Percentiles rank a stretch among this genome's conserved stretches.
phyloP scores from a whole-genome alignment of 2,888 invertebrate species.

The Drosophila vallismaia region DNA sequence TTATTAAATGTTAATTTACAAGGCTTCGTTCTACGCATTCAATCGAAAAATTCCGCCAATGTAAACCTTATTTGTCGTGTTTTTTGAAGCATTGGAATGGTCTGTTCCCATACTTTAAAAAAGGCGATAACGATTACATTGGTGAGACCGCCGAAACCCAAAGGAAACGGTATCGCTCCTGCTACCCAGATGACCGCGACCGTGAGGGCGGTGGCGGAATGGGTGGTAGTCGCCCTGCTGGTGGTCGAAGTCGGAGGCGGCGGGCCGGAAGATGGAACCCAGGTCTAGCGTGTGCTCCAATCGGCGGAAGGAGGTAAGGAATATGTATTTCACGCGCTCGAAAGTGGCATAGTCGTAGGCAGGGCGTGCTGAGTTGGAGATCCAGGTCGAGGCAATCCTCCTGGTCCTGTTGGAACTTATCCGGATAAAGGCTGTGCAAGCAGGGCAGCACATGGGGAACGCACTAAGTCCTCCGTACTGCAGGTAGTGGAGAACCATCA shows the following conservation, averaged over 20 bases:
- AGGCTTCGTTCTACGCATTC: background rate
- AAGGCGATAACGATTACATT: too few species aligned
- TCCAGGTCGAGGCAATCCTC: too few species aligned
- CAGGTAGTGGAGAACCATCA: conserved; percentile 98
- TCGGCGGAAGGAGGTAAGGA: conserved; percentile 76
- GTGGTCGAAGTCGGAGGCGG: conserved; percentile 18
- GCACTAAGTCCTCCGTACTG: too few species aligned
- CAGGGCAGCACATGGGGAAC: too few species aligned
- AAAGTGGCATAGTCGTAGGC: conserved; percentile 89
- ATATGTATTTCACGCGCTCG: conserved; percentile 81
- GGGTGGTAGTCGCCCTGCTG: background rate
- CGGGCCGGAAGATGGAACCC: conserved; percentile 76
- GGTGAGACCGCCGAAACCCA: background rate
- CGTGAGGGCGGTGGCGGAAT: conserved; percentile 9
- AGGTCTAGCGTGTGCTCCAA: conserved; percentile 80
- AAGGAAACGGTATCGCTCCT: background rate
- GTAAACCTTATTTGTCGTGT: too few species aligned
- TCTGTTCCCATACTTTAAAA: too few species aligned
- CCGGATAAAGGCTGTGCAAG: too few species aligned
- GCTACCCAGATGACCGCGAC: background rate
- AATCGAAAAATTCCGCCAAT: background rate
- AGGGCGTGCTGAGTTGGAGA: conserved; percentile 96
- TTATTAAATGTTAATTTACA: conserved; percentile 45
- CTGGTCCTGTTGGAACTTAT: too few species aligned
- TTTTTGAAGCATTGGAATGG: background rate